phyloP scores from a whole-genome alignment of 1,140 invertebrate genomes.

The Drosophila sechellia region DNA sequence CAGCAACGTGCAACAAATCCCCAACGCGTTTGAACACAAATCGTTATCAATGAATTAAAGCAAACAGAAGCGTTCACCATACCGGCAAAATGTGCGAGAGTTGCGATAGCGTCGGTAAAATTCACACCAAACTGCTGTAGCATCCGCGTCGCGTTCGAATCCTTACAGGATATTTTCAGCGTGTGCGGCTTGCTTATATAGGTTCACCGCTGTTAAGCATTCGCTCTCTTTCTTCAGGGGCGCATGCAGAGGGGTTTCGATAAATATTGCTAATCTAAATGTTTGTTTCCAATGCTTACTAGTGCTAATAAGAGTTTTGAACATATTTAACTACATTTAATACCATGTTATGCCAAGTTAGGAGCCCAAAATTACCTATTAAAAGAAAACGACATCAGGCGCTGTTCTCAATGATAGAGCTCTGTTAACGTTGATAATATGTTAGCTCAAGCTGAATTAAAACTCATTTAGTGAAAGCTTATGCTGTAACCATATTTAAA shows the following conservation, averaged over 20 bases:
- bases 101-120: not conserved
- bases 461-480: too few relatives aligned
- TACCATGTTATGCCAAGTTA: too few relatives aligned
- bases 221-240: not conserved
- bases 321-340: too few relatives aligned
- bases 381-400: too few relatives aligned
- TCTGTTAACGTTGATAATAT: too few relatives aligned
- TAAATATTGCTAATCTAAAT: not conserved
- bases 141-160: slow-evolving; percentile 2
- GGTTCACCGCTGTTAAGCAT: not conserved
- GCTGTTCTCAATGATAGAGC: too few relatives aligned
- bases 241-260: not conserved
- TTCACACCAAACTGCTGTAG: not conserved
- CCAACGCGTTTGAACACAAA: slow-evolving; percentile 3
- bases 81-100: slow-evolving; percentile 29
- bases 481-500: too few relatives aligned
- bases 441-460: too few relatives aligned
- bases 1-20: slow-evolving; percentile 8
- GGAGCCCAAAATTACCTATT: too few relatives aligned
- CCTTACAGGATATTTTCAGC: not conserved
- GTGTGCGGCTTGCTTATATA: slow-evolving; percentile 3
- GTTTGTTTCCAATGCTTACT: too few relatives aligned
- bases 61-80: not conserved
- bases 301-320: too few relatives aligned
- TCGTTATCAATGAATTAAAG: slow-evolving; percentile 13